A percentile compares a stretch with the other conserved stretches of the same genome.
phyloP scores from a whole-genome alignment of 2,888 invertebrate genomes.

The Diogma glabrata region DNA sequence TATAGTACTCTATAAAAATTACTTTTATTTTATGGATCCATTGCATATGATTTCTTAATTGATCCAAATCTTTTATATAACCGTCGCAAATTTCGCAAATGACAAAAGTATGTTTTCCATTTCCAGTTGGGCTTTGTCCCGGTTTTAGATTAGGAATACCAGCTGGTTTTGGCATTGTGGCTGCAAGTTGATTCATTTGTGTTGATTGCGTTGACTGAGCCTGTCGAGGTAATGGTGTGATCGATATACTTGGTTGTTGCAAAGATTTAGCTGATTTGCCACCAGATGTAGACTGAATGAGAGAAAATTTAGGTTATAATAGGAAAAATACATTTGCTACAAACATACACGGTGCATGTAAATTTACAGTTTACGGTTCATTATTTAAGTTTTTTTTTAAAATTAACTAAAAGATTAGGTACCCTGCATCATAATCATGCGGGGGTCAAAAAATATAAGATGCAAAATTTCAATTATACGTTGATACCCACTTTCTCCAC shows the following conservation, averaged over 20 bases:
- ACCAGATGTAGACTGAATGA: constrained; percentile 11
- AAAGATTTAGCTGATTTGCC: constrained; percentile 25
- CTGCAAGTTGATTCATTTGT: constrained; percentile 48
- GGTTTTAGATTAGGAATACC: constrained; percentile 41
- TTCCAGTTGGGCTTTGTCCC: constrained; percentile 35
- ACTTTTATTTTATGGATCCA: constrained; percentile 93
- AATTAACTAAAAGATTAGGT: no score
- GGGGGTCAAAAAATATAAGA: no score
- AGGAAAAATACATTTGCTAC: background rate
- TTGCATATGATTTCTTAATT: constrained; percentile 90
- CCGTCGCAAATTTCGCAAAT: constrained; percentile 97
- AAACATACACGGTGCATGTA: no score
- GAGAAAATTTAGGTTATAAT: no score
- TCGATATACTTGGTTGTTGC: constrained; percentile 80
- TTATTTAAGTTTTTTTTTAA: no score
- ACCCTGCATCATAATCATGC: no score
- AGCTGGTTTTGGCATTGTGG: constrained; percentile 34
- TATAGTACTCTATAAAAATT: constrained; percentile 3
- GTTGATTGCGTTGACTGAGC: constrained; percentile 47
- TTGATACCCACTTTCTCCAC: no score
- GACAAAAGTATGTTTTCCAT: constrained; percentile 71
- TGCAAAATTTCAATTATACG: no score
- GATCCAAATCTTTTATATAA: constrained; percentile 90
- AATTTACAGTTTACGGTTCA: no score
- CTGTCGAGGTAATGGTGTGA: constrained; percentile 73